Base-by-base conservation (phyloP, 2,113 vertebrate genomes). In the Hippocampus comes region DNA sequence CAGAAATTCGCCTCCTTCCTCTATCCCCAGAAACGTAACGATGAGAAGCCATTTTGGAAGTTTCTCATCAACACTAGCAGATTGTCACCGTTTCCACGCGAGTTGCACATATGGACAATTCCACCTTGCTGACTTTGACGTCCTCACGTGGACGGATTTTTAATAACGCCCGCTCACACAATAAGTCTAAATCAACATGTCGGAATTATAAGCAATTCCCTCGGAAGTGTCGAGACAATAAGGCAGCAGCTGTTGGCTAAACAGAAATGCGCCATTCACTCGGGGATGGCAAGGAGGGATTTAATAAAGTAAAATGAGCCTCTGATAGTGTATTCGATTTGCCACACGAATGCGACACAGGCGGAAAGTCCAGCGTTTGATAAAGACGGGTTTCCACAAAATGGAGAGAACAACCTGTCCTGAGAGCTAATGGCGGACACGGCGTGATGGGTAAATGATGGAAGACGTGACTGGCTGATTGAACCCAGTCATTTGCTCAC, bases 221-320 rank as follows among this genome's bases (percentile, higher is more conserved):
- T 80, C 83, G 75, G 80, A 89, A 90, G 89, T 89, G 87, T 86
- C 90, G 90, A 63, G 63, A 81, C 85, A 86, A 87, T 86, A 89
- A 89, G 76, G 75, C 75, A 73, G 85, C 89, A 88, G 86, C 84
- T 89, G 87, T 80, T 86, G 79, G 81, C 74, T 82, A 79, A 87
- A 78, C 71, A 81, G 78, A 77, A 82, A 77, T 70, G 66, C 57
- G 73, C 57, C 67, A 38, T 57, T 38, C 49, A 38, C 48, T 5
- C 10, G 57, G 21, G 64, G 43, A 66, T 66, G 17, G 38, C 15
- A 4, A 11, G 65, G 9, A 17, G 20, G 49, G 30, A 69, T 56
- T 55, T 69, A 69, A n/a, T 34, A 14, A 43, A 66, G 43, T 66
- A 15, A 64, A 64, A 64, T 46, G 42, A 48, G 63, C 42, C n/a